Evolutionary conservation across 2,888 invertebrate genomes (phyloP), one percentile per base, ranked within the genome.

Genomic region (Sinodicranocentrus sp.): DNA sequence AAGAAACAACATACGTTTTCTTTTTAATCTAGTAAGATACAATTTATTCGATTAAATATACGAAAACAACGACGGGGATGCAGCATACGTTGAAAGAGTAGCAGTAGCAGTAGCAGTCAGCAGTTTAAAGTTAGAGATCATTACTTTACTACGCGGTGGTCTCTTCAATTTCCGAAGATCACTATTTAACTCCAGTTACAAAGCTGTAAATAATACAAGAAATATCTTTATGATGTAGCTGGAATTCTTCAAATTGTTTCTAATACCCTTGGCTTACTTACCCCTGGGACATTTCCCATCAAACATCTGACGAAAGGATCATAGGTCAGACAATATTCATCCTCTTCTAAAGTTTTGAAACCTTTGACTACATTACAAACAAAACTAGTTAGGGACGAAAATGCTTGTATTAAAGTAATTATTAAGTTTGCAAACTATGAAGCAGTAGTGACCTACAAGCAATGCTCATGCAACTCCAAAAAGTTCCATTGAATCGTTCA

Each of bases 231-330:
- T 39, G 19, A n/a, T 39, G n/a, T n/a, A n/a, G n/a, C n/a, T n/a
- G n/a, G n/a, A n/a, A n/a, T n/a, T n/a, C n/a, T n/a, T n/a, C n/a
- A n/a, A n/a, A n/a, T n/a, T n/a, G n/a, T n/a, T n/a, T n/a, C n/a
- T n/a, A n/a, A n/a, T n/a, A n/a, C n/a, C n/a, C n/a, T n/a, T n/a
- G n/a, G n/a, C n/a, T n/a, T n/a, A n/a, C 52, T 65, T 73, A 73
- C 79, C 48, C 57, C 67, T 54, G 72, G 72, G 52, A 72, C 26
- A 2, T 23, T 52, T 19, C 70, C 52, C 52, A 83, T 76, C 1
- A 84, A 21, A 48, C 87, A 87, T 67, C 83, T 85, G 10, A 87
- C 72, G 6, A 87, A 72, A 1, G 85, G 84, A 33, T 80, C 78
- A 44, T 87, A 87, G 13, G 83, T 39, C 15, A 39, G 52, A 44